A percentile compares a stretch with the other conserved stretches of the same genome.
phyloP scores from a whole-genome alignment of 2,888 invertebrate species.

The Phalera bucephala region DNA sequence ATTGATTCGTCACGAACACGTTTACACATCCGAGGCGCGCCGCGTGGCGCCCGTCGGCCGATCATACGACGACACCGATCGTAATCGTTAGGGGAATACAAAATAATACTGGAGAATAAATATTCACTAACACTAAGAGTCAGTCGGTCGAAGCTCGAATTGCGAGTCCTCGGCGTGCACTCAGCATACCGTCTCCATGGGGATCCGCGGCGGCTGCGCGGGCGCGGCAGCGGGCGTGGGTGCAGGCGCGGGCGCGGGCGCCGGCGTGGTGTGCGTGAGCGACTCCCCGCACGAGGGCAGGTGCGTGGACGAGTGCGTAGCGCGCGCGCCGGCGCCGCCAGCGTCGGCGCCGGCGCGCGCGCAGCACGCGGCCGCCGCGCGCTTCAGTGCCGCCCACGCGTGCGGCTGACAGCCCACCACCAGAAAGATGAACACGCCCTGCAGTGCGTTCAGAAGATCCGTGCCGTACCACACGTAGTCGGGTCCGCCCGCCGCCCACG shows the following conservation, averaged over 20 bases:
- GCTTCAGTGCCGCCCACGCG: constrained; percentile 79
- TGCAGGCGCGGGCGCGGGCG: constrained; percentile 86
- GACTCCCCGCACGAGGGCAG: constrained; percentile 92
- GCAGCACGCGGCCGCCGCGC: constrained; percentile 69
- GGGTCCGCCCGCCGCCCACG: constrained; percentile 92
- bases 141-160: constrained; percentile 38
- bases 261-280: constrained; percentile 86
- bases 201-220: constrained; percentile 70
- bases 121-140: constrained; percentile 44
- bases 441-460: constrained; percentile 92
- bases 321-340: constrained; percentile 47
- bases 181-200: constrained; percentile 86
- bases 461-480: constrained; percentile 92
- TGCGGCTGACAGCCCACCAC: constrained; percentile 95
- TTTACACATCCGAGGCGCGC: constrained; percentile 7
- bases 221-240: constrained; percentile 78
- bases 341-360: constrained; percentile 81
- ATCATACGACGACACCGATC: constrained; percentile 35
- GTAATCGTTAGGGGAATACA: constrained; percentile 61
- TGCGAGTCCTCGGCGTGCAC: constrained; percentile 10
- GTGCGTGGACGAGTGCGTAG: constrained; percentile 90
- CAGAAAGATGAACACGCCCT: constrained; percentile 94
- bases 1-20: constrained; percentile 14
- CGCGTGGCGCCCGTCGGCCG: constrained; percentile 3
- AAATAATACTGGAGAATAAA: constrained; percentile 77